phyloP scores from a whole-genome alignment of 2,888 invertebrate genomes.

The Drosophila fulvimacula region DNA sequence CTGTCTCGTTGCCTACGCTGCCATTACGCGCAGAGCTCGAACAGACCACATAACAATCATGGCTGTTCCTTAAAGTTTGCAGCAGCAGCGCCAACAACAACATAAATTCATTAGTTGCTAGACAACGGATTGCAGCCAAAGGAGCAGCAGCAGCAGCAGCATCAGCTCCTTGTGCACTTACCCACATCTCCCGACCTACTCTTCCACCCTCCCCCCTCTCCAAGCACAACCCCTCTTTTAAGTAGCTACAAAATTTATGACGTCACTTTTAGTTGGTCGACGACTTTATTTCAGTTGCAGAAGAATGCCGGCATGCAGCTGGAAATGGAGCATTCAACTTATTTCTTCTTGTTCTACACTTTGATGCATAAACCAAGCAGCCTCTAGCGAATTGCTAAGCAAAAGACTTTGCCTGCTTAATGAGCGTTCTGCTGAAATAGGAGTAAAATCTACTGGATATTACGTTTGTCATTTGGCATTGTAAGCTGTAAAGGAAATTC shows the following conservation, averaged over 20 bases:
- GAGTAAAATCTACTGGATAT: too few species aligned
- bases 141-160: conserved; percentile 20
- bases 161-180: conserved; percentile 5
- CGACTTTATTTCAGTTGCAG: conserved; percentile 36
- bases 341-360: conserved; percentile 35
- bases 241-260: conserved; percentile 71
- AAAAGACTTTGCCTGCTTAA: conserved; percentile 6
- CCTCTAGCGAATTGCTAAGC: neutral
- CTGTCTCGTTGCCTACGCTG: neutral
- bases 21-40: conserved; percentile 5
- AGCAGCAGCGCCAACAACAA: conserved; percentile 41
- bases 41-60: conserved; percentile 62
- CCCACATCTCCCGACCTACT: neutral
- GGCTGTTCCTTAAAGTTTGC: conserved; percentile 62
- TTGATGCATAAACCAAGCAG: conserved; percentile 1
- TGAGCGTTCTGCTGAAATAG: neutral
- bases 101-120: conserved; percentile 75
- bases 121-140: conserved; percentile 55
- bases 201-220: too few species aligned
- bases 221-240: conserved; percentile 28
- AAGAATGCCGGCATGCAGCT: conserved; percentile 7
- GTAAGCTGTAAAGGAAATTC: too few species aligned
- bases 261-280: conserved; percentile 65
- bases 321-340: conserved; percentile 29
- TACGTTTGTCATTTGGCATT: too few species aligned